These are phyloP conservation scores for Phylloscopus collybita DNA, from an alignment of 2,797 vertebrate genomes.

Conservation along the genomic window DNA sequence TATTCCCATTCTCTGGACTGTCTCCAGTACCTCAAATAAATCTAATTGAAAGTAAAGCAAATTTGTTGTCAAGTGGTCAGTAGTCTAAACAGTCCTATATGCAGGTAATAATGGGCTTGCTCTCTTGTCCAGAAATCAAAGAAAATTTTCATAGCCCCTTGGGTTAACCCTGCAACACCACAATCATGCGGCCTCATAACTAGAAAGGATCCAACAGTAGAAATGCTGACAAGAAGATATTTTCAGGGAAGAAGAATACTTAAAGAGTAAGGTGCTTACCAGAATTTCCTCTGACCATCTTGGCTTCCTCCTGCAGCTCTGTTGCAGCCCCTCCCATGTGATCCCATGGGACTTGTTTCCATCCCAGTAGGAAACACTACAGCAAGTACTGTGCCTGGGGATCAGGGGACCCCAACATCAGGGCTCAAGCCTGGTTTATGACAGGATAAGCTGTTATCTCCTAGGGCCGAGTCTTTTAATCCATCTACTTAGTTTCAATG, in stretches of 20 bases:
- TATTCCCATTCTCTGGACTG: not conserved
- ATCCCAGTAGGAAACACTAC: not conserved
- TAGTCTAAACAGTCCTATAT: not conserved
- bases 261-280: not conserved
- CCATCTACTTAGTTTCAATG: accelerated
- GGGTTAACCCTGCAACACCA: not conserved
- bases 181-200: not conserved
- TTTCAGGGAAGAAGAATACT: not conserved
- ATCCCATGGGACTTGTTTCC: not conserved
- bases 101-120: not conserved
- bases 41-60: not conserved
- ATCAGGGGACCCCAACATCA: not conserved
- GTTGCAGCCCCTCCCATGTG: accelerated
- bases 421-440: not conserved
- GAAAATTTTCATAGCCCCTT: not conserved
- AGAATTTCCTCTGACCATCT: not conserved
- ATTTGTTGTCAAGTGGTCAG: not conserved
- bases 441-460: not conserved
- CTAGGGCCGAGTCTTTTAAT: not conserved
- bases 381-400: not conserved
- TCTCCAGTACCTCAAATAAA: not conserved
- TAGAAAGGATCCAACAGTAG: not conserved
- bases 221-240: not conserved
- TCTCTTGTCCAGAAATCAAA: not conserved
- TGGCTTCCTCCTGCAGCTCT: not conserved